Percentiles rank a stretch among this genome's conserved stretches.
Evolutionary conservation across 2,113 vertebrate genomes (phyloP).

Genomic region (Syngnathoides biaculeatus): DNA sequence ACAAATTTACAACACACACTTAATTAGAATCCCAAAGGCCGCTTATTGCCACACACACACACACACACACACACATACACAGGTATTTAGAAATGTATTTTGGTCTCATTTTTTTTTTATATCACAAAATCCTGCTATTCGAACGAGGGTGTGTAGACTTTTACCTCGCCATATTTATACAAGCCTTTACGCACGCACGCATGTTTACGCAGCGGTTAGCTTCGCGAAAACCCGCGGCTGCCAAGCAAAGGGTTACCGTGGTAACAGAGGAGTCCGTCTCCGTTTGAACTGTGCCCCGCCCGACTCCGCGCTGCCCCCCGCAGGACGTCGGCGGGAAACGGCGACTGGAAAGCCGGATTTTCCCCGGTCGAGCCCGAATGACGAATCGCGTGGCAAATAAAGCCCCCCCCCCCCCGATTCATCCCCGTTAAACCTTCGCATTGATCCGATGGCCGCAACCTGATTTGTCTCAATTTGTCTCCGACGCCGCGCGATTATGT

Average conservation of each 20-base stretch:
- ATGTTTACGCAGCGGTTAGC: too few species aligned
- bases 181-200: too few species aligned
- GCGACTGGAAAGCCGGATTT: constrained; percentile 30
- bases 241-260: neutral
- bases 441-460: constrained; percentile 38
- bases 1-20: too few species aligned
- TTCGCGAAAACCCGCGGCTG: neutral
- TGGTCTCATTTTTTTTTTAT: too few species aligned
- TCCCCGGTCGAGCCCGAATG: constrained; percentile 33
- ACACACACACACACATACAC: too few species aligned
- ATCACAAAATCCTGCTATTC: too few species aligned
- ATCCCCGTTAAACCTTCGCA: constrained; percentile 24
- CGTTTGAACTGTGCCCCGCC: too few species aligned
- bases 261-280: neutral
- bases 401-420: constrained; percentile 18
- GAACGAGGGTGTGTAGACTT: too few species aligned
- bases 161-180: too few species aligned
- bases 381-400: constrained; percentile 35
- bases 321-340: constrained; percentile 21
- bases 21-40: too few species aligned
- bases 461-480: constrained; percentile 62
- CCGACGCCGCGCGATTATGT: constrained; percentile 43
- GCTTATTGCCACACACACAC: too few species aligned
- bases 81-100: too few species aligned
- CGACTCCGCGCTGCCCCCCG: neutral